These are phyloP conservation scores for Myotis brandtii DNA, from an alignment of 2,113 vertebrate species.

Conservation along the genomic window DNA sequence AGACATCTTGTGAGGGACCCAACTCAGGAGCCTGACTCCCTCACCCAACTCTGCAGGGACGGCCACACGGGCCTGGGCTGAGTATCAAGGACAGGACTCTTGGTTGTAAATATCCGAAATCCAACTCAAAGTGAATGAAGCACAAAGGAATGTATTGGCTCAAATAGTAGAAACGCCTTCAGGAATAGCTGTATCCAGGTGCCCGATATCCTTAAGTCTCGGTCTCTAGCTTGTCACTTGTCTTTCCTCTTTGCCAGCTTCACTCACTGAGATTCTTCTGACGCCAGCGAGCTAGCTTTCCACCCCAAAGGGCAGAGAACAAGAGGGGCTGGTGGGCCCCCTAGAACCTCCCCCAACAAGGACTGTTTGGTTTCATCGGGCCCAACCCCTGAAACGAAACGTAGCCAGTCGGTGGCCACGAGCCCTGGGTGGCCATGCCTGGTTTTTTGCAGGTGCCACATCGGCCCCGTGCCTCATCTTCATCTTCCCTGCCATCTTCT, in stretches of 20 bases:
- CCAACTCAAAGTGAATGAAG: not conserved
- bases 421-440: not conserved
- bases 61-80: not conserved
- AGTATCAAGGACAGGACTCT: not conserved
- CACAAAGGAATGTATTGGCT: not conserved
- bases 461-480: slow-evolving; percentile 99
- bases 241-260: not conserved
- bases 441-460: slow-evolving; percentile 91
- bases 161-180: not conserved
- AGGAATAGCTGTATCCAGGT: not conserved
- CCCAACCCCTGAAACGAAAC: too few species aligned
- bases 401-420: not conserved
- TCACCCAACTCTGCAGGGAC: not conserved
- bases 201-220: not conserved
- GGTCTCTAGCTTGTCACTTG: not conserved
- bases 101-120: not conserved
- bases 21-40: not conserved
- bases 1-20: not conserved
- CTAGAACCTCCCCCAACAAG: not conserved
- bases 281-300: not conserved
- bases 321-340: not conserved
- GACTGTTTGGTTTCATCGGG: not conserved
- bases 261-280: not conserved
- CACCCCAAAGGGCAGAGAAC: not conserved
- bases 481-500: slow-evolving; percentile 98